Base-by-base conservation (phyloP, 64 coral and sea anemone species). In the Catalaphyllia jardinei region DNA sequence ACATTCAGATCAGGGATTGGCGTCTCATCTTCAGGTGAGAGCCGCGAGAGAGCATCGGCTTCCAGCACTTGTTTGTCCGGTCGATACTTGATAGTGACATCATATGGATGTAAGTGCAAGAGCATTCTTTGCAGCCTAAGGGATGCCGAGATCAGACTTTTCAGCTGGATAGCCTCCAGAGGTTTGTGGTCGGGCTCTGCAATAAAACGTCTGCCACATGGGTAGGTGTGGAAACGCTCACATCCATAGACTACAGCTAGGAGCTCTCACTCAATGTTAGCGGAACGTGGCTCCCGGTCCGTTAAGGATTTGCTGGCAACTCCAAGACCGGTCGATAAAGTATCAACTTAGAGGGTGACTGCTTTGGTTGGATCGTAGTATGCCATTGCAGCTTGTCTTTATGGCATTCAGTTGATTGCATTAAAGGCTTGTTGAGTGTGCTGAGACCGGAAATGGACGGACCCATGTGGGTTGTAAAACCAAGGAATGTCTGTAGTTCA, bases 161-260 rank as follows among this genome's bases (percentile, higher is more conserved):
- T 64, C 55, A 75, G 52, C 2, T 86, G 81, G 5, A 85, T 87
- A 15, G 14, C 19, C 57, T 93, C 75, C 14, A 88, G 67, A 24
- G 91, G 91, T 35, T 86, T 86, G 55, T 93, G 91, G 86, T 93
- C 91, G 27, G 82, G 71, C 28, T 87, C 54, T 13, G 74, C 91
- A 8, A 54, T 29, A n/a, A 82, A 88, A 20, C 15, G 49, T 61
- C 86, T 55, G 73, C 92, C 92, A 54, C 25, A 94, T 12, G 89
- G 51, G 39, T 89, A 89, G 0, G 87, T 89, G 62, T 94, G 79
- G 22, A 94, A 93, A 3, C 77, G 29, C 24, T 83, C 86, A 59
- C 91, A 93, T 20, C 91, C 85, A 31, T 88, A 63, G 7, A 86
- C 84, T 2, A 92, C 91, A 29, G 91, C 83, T 76, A 87, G 39